These are phyloP conservation scores for Paracentrotus lividus DNA, from an alignment of 53 echinoderm and acorn worm species.

Conservation along the genomic window DNA sequence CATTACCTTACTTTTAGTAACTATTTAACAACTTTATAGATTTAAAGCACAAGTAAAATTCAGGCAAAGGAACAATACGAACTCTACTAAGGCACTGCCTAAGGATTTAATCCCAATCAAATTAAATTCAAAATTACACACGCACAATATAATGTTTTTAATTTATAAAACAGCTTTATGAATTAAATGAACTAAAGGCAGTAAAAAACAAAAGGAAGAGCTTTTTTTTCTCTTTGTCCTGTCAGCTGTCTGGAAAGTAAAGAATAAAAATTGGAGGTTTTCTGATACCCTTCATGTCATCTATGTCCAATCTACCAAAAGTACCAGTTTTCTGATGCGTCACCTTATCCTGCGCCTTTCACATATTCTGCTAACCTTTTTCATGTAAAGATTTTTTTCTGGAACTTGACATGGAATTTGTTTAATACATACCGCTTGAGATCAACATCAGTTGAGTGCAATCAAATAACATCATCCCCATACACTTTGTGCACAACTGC, in stretches of 20 bases:
- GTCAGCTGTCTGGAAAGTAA: neutral
- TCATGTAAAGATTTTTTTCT: too few relatives aligned
- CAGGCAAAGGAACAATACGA: neutral
- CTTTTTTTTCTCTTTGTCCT: neutral
- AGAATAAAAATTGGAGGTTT: too few relatives aligned
- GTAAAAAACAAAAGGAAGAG: conserved; percentile 24
- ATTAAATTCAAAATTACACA: neutral
- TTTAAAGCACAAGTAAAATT: neutral
- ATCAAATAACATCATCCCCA: too few relatives aligned
- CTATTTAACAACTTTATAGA: neutral
- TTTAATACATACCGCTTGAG: too few relatives aligned
- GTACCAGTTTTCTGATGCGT: neutral
- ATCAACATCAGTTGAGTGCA: too few relatives aligned
- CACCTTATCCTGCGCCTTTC: too few relatives aligned
- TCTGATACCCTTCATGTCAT: neutral
- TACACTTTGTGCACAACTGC: too few relatives aligned
- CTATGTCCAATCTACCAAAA: neutral
- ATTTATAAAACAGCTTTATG: neutral
- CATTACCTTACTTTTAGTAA: neutral
- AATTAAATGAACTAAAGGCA: neutral
- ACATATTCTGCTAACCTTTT: too few relatives aligned
- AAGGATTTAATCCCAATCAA: neutral
- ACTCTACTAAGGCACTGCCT: conserved; percentile 1
- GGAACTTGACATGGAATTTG: too few relatives aligned
- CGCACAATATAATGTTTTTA: neutral